Evolutionary conservation across 2,888 invertebrate species (phyloP), one percentile per base, ranked within the genome.

Genomic region (Standfussiana lucernea): DNA sequence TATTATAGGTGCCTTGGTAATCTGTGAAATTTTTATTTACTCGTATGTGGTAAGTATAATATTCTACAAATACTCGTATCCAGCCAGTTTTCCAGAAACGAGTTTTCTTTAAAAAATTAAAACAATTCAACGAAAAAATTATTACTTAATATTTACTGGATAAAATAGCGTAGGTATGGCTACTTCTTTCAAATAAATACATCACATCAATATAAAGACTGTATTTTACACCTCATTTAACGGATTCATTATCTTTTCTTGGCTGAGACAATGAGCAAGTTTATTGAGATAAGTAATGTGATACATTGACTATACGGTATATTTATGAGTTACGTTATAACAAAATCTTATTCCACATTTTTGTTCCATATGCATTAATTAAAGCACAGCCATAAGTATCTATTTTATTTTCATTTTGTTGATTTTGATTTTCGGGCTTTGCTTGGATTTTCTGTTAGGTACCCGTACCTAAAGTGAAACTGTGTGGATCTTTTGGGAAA

Each of bases 181-280:
- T 11, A 4, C 21, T 53, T 37, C 21, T 13, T 40, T 21, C 1
- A 28, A 21, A 11, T 18, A 61, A 35, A 42, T 32, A 59, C 13
- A 24, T 21, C 47, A 35, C 15, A 50, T 40, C 4, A 6, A 61
- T 42, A 35, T 18, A 24, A 3, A 61, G 15, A 21, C 15, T 37
- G 11, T 50, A 69, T 77, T 67, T 80, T 15, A 50, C 3, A 24
- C 73, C 15, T 73, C 64, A 81, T 64, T 47, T 32, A 73, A 73
- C 62, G 24, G 32, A 61, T 80, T 53, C 24, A 72, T 80, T 77
- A 73, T 62, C 35, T 45, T 61, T 50, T 53, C n/a, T 45, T 81
- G 37, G 1, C 37, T 64, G 6, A 2, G 21, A 73, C 37, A 81
- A 45, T 45, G 1, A 45, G 21, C 42, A 45, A 21, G 1, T 45